Evolutionary conservation across 2,113 vertebrate species (phyloP).

Genomic region (Phodopus roborovskii): DNA sequence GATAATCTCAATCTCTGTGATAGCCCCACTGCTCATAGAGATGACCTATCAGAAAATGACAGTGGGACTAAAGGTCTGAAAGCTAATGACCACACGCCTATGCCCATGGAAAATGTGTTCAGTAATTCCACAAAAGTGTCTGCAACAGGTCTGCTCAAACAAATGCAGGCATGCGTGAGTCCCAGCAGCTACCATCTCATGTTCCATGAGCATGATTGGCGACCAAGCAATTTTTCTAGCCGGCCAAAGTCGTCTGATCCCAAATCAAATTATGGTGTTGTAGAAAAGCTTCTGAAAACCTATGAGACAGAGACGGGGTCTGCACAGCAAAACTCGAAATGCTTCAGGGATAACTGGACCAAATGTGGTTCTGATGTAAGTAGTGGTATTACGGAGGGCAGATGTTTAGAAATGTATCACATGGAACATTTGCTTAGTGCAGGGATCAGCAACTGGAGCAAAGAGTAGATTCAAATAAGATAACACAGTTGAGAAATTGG

Average conservation of each 20-base stretch:
- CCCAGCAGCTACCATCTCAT: constrained; percentile 83
- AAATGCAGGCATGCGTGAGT: constrained; percentile 75
- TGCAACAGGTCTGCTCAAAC: constrained; percentile 70
- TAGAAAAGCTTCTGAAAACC: constrained; percentile 95
- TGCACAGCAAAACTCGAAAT: constrained; percentile 80
- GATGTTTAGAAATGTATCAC: constrained; percentile 89
- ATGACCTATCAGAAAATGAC: constrained; percentile 67
- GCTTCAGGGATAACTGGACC: constrained; percentile 80
- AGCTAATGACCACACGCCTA: constrained; percentile 52
- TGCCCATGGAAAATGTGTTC: constrained; percentile 73
- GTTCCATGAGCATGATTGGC: constrained; percentile 93
- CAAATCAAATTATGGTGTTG: constrained; percentile 95
- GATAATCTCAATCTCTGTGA: constrained; percentile 78
- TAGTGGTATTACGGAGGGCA: constrained; percentile 82
- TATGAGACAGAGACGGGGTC: constrained; percentile 88
- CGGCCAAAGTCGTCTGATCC: constrained; percentile 94
- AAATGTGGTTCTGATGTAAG: constrained; percentile 79
- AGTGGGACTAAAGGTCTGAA: constrained; percentile 45
- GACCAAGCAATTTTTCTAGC: constrained; percentile 92
- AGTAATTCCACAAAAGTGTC: constrained; percentile 66
- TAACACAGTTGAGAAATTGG: constrained; percentile 85
- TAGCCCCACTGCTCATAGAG: constrained; percentile 56
- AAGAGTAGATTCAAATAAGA: constrained; percentile 82
- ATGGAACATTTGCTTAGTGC: constrained; percentile 80
- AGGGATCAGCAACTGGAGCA: constrained; percentile 81